phyloP scores from a whole-genome alignment of 2,113 vertebrate species.

The Riparia riparia region DNA sequence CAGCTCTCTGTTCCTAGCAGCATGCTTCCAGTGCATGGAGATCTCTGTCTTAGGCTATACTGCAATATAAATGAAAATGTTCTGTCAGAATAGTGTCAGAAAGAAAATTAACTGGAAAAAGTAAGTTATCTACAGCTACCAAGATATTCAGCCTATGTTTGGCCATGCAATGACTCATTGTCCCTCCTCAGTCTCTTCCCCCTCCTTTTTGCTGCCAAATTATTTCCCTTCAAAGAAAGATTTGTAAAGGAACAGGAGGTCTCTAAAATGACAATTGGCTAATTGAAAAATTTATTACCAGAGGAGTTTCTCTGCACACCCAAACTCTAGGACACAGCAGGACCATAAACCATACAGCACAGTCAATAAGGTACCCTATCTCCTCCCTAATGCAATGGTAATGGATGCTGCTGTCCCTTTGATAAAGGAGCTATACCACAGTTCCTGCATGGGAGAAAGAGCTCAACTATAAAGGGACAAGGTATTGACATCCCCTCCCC shows the following conservation, averaged over 20 bases:
- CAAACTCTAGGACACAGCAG: neutral
- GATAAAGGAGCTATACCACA: neutral
- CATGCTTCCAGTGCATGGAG: neutral
- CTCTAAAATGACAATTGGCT: neutral
- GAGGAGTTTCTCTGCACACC: neutral
- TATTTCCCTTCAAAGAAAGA: neutral
- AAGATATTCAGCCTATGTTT: neutral
- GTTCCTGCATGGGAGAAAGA: neutral
- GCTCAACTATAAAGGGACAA: neutral
- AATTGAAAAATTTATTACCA: neutral
- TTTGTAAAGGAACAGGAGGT: neutral
- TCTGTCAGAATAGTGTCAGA: neutral
- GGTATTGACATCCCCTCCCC: rapidly evolving
- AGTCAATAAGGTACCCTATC: neutral
- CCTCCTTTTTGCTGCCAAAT: neutral
- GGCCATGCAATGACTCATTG: neutral
- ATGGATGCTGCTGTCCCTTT: neutral
- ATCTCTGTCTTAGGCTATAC: neutral
- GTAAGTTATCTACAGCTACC: neutral
- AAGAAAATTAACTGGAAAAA: neutral
- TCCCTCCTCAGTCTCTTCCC: neutral
- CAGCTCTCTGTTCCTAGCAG: neutral
- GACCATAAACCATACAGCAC: neutral
- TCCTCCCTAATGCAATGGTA: neutral
- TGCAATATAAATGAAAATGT: neutral